Base-by-base conservation (phyloP, 2,113 vertebrate genomes). In the Suncus etruscus region DNA sequence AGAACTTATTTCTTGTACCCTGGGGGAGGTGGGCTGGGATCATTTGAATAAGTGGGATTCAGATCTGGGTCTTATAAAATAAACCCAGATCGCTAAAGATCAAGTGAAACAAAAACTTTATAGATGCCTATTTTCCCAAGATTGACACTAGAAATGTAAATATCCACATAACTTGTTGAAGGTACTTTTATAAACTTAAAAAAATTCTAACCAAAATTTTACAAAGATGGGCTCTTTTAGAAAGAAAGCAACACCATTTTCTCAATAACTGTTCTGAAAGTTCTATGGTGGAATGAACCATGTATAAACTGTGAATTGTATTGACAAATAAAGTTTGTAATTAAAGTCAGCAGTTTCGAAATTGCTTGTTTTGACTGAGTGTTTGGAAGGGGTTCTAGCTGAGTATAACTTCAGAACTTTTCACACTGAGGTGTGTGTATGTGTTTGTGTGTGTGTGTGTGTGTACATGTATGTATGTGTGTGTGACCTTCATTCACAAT, bases 291-390 rank as follows among this genome's bases (percentile, higher is more conserved):
- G 96, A 88, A 82, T 82, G 84, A 91, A 90, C 90, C 97, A 11
- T 97, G 97, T 96, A 97, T 95, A 98, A 98, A 98, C 98, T 98
- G 98, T 98, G 98, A 98, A 98, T 96, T 97, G 97, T 97, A 98
- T 93, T 95, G 97, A 97, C 96, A 97, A 98, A 98, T 98, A 98
- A 98, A 98, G 95, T 98, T 98, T 98, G 97, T 98, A 97, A 97
- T 97, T 95, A 98, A 98, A 98, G 96, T 83, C 87, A 94, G 81
- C 70, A 86, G 89, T 97, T 96, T 94, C 94, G 85, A 89, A 95
- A 97, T 97, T 95, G 98, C 92, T 94, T 98, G 94, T 94, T 97
- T 98, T 92, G 95, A 47, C 90, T 93, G 82, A 96, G 91, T 91
- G 96, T 45, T 76, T 39, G 92, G 69, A 78, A 95, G 85, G 94